Conservation (phyloP, 2,797 vertebrate species). For the Heteromormyrus szaboi region DNA sequence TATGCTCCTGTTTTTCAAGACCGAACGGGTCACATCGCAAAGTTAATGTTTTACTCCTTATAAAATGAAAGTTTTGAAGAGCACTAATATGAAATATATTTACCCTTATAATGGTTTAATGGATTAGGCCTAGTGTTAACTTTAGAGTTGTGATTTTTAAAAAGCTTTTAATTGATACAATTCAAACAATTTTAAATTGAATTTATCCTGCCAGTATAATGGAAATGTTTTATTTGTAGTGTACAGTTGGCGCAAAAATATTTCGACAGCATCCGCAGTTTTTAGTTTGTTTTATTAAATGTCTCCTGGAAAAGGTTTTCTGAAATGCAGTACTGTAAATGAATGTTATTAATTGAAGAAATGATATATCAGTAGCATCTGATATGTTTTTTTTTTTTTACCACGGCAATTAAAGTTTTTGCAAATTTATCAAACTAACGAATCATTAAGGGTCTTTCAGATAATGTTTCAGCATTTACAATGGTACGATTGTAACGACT, state of each 20-base stretch:
- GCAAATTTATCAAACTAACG: constrained; percentile 5
- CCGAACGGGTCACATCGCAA: not conserved
- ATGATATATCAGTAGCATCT: not conserved
- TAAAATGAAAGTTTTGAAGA: not conserved
- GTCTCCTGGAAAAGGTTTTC: not conserved
- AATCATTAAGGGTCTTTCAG: not conserved
- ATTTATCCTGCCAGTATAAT: not conserved
- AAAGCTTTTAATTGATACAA: not conserved
- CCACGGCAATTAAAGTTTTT: not conserved
- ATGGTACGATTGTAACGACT: not conserved
- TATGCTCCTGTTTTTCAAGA: not conserved
- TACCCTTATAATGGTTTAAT: not conserved
- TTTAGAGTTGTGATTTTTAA: not conserved
- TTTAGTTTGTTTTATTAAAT: not conserved
- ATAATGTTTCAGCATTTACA: not conserved
- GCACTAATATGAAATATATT: not conserved
- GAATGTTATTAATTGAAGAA: not conserved
- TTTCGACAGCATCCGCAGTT: not conserved
- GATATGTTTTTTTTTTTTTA: not conserved
- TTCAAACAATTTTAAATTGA: not conserved
- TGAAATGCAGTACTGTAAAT: not conserved
- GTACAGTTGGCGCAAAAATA: not conserved
- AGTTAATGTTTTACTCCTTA: not conserved
- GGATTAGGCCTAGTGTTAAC: not conserved
- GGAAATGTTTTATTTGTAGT: not conserved